Evolutionary conservation across 2,888 invertebrate species (phyloP).

Genomic region (Heliconius ismenius): DNA sequence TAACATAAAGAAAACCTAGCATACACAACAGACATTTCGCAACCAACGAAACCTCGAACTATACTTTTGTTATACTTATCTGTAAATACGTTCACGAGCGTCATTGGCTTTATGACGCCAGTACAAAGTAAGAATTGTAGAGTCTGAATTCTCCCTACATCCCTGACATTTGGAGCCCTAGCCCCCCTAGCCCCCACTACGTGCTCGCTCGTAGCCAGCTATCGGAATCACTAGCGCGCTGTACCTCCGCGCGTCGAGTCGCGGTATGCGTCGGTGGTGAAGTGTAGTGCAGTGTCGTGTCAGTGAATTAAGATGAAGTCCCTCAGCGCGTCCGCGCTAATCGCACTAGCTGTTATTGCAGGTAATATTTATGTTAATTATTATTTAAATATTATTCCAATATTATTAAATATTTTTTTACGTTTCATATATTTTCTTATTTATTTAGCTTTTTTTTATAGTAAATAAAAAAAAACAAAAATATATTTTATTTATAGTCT

Average conservation of each 20-base stretch:
- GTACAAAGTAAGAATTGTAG: slow-evolving; percentile 25
- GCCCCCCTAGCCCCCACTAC: slow-evolving; percentile 60
- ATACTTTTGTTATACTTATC: slow-evolving; percentile 24
- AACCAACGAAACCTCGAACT: slow-evolving; percentile 16
- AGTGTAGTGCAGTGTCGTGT: slow-evolving; percentile 69
- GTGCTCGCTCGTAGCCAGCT: slow-evolving; percentile 52
- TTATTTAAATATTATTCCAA: background rate
- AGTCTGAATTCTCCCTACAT: slow-evolving; percentile 49
- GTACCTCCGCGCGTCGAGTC: slow-evolving; percentile 70
- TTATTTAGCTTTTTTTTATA: background rate
- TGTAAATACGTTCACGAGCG: slow-evolving; percentile 15
- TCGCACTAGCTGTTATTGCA: slow-evolving; percentile 66
- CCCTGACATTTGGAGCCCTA: slow-evolving; percentile 75
- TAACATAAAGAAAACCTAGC: background rate
- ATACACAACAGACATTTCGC: slow-evolving; percentile 1
- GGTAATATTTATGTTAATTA: slow-evolving; percentile 52
- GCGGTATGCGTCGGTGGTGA: slow-evolving; percentile 75
- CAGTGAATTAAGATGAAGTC: slow-evolving; percentile 68
- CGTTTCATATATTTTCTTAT: background rate
- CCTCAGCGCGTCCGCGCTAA: slow-evolving; percentile 65
- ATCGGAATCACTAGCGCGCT: slow-evolving; percentile 62
- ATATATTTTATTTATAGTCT: background rate
- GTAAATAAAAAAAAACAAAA: background rate
- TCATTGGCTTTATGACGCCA: slow-evolving; percentile 1
- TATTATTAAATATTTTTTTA: background rate